A percentile compares a stretch with the other conserved stretches of the same genome.
These are phyloP conservation scores for Psilopsiagon aymara DNA, from an alignment of 2,113 vertebrate genomes.

Conservation along the genomic window DNA sequence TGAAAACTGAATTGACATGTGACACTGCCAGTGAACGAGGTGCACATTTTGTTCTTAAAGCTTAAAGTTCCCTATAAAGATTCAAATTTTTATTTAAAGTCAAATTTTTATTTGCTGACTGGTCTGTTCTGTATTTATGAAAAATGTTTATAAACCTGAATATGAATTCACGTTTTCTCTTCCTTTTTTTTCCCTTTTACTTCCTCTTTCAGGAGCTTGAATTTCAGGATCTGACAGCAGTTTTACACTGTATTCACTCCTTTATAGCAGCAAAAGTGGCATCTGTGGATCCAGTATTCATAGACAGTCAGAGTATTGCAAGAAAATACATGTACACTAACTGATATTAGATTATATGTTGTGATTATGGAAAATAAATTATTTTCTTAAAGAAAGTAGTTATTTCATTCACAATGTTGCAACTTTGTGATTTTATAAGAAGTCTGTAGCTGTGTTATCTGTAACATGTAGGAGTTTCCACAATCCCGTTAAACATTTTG, in stretches of 20 bases:
- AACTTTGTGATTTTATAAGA: constrained; percentile 74
- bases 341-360: constrained; percentile 63
- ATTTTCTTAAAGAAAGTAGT: constrained; percentile 76
- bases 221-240: constrained; percentile 88
- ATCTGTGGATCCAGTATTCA: constrained; percentile 88
- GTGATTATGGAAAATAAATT: constrained; percentile 60
- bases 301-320: constrained; percentile 84
- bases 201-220: constrained; percentile 85
- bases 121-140: neutral
- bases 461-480: constrained; percentile 63
- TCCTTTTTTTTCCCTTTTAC: neutral
- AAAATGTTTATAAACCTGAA: neutral
- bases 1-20: neutral
- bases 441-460: constrained; percentile 64
- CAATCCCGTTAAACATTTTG: constrained; percentile 20
- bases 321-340: constrained; percentile 82
- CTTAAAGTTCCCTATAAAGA: neutral
- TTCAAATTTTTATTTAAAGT: neutral
- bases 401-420: constrained; percentile 67
- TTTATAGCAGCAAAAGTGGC: constrained; percentile 95
- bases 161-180: neutral
- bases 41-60: neutral
- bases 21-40: fast-evolving
- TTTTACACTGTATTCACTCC: constrained; percentile 92
- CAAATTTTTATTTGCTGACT: neutral